Evolutionary conservation across 2,888 invertebrate species (phyloP), one percentile per base, ranked within the genome.

Genomic region (Ephialtes manifestator): DNA sequence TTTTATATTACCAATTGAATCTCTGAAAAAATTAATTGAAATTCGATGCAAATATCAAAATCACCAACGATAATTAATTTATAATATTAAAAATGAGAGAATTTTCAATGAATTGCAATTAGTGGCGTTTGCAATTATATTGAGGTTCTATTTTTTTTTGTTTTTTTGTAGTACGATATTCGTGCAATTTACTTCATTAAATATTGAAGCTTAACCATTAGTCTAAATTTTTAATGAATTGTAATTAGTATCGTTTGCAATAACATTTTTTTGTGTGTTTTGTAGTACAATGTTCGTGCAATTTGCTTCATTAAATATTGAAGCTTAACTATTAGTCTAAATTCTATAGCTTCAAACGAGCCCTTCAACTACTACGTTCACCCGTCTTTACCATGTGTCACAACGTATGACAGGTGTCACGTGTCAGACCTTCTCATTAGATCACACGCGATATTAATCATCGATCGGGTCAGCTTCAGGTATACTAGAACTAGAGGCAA

Each of bases 371-470:
- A 15, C 53, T 24, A 39, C 48, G 28, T 48, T 48, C 13, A 20
- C 20, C 18, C 31, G 31, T 58, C n/a, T 48, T 39, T 43, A 15
- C 15, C 84, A 46, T 46, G 51, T 13, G 65, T 72, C 72, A 53
- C 43, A 15, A 24, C 13, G 65, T 24, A 48, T 55, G 43, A 72
- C 65, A 63, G 39, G 15, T 46, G 43, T 63, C 60, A 48, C 60
- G 28, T 48, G 71, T 65, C 65, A 28, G 31, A 46, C 55, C 65
- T 48, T 68, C 68, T 68, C 74, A 60, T 60, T 68, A 75, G 48
- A 68, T 68, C 67, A 20, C 58, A 68, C 75, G 39, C 63, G 68
- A 74, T 68, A 75, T 81, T 75, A 68, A 81, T 81, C 58, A 81
- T 68, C 81, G 81, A 74, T 48, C 46, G 68, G 35, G n/a, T 39